Evolutionary conservation across 2,888 invertebrate species (phyloP).

Genomic region (Conops quadrifasciatus): DNA sequence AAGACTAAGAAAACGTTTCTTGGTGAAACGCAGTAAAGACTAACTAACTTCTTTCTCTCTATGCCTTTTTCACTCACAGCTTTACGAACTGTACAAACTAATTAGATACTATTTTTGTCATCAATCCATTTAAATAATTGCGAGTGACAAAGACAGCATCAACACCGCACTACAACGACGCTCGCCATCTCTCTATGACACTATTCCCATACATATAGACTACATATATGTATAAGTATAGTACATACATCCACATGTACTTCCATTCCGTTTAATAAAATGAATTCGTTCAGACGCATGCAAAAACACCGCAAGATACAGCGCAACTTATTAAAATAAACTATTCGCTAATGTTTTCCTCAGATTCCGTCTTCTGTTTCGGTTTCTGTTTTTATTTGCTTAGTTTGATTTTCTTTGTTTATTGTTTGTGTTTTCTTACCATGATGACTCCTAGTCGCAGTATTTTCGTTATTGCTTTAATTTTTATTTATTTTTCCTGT

Average conservation of each 20-base stretch:
- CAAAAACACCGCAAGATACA: conserved; percentile 17
- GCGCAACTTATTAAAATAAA: conserved; percentile 23
- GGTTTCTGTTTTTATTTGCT: no score
- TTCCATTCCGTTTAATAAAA: no score
- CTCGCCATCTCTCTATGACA: not conserved
- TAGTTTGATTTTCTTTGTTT: no score
- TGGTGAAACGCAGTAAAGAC: no score
- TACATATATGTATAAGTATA: no score
- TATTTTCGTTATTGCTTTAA: conserved; percentile 3
- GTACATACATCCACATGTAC: not conserved
- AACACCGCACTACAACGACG: not conserved
- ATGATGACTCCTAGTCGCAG: conserved; percentile 11
- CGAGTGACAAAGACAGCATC: not conserved
- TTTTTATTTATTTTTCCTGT: conserved; percentile 23
- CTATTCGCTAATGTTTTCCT: conserved; percentile 21
- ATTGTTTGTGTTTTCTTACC: not conserved
- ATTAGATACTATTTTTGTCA: conserved; percentile 22
- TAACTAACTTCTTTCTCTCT: not conserved
- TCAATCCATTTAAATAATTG: conserved; percentile 19
- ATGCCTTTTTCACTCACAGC: not conserved
- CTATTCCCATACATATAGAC: not conserved
- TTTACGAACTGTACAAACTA: no score
- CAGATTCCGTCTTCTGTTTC: no score
- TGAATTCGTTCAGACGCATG: conserved; percentile 16
- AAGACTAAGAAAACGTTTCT: no score